Evolutionary conservation across 2,888 invertebrate genomes (phyloP), one percentile per base, ranked within the genome.

Genomic region (Stenolophus ochropezus): DNA sequence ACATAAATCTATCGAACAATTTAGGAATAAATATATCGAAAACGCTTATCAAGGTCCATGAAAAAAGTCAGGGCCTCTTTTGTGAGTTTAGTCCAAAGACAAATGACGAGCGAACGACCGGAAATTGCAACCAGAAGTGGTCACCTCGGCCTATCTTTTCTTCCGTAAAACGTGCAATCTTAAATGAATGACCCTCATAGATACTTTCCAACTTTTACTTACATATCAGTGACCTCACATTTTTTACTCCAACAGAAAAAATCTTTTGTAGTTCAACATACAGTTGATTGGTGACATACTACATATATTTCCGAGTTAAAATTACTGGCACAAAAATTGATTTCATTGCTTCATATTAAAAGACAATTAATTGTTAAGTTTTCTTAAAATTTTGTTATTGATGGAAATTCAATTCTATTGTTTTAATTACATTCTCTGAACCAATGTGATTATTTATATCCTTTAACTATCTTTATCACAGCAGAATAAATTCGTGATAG

Each of bases 101-200:
- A 82, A 82, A 82, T 82, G 82, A 82, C 82, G 75, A 76, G 53
- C 82, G 82, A 82, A 82, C 61, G 61, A 69, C 76, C 61, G 82
- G 82, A 82, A 82, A 82, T 82, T 76, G 76, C 82, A 75, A 53
- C 69, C 65, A 42, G 77, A 42, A 77, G 20, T 58, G n/a, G 56
- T 77, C 58, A 42, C 42, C 77, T 76, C 65, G 4, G 58, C 74
- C 23, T 74, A 25, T 51, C 71, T 71, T 23, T 51, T 51, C 18
- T 75, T 53, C 53, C 14, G 51, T 53, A 11, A n/a, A 75, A 51
- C 75, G n/a, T 8, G n/a, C 71, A 21, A 71, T 71, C 74, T 74
- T 25, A 49, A 74, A 74, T 74, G 53, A 74, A 74, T 74, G 74
- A 51, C 74, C 53, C 33, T 16, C 25, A 27, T 53, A 53, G 74